Evolutionary conservation across 2,888 invertebrate species (phyloP), one percentile per base, ranked within the genome.

Genomic region (Epistrophella euchroma): DNA sequence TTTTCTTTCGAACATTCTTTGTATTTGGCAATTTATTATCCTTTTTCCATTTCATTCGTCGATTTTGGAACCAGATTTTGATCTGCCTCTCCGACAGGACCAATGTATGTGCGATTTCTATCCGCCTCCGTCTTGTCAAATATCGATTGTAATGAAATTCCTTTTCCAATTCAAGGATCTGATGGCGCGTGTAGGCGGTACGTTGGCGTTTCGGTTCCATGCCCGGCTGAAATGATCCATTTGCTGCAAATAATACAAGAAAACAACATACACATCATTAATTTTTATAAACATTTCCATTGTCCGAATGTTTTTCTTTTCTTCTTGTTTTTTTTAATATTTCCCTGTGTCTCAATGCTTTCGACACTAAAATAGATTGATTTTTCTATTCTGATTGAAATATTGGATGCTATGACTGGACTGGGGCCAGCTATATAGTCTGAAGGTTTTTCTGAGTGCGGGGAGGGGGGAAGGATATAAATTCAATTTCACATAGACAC

Each of bases 131-230:
- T 90, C 99, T 95, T 83, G 98, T 98, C 92, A 99, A 94, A 94
- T 99, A 99, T 91, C 98, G 95, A 94, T 98, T 99, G 94, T 97
- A 98, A 93, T 98, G 98, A 93, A 99, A 99, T 94, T 98, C 98
- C 92, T 98, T 98, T 93, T 98, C 98, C 91, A 99, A 94, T 93
- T 99, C 98, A 92, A 99, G 94, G 91, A 98, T 98, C 94, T 99
- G 99, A 94, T 98, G 98, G 92, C 98, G 95, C 85, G 98, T 99
- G 94, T 99, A 99, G 87, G 98, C 98, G 89, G 98, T 99, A 90
- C 99, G 95, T 92, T 98, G 98, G 88, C 99, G 95, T 93, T 98
- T 98, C 71, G 98, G 97, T 92, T 98, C 98, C 96, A 97, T 97
- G 83, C 97, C 97, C 10, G 97, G 97, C 92, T 97, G 97, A 92